Base-by-base conservation (phyloP, 2,113 vertebrate species). In the Ornithorhynchus anatinus region DNA sequence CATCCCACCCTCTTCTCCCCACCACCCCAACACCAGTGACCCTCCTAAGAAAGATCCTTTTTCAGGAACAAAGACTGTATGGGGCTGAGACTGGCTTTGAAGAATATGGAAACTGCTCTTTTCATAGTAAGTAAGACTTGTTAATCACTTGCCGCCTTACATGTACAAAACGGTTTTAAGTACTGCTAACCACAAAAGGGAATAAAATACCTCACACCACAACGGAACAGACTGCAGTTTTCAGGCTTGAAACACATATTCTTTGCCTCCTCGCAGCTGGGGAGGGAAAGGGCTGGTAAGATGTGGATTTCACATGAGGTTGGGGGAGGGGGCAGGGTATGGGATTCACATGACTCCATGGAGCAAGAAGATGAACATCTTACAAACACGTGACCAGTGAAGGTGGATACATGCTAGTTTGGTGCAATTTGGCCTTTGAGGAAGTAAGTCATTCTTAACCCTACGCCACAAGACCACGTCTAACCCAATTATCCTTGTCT, bases 121-220 rank as follows among this genome's bases (percentile, higher is more conserved):
- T 31, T 33, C 36, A 11, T 51, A 31, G 52, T 33, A 80, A 1
- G 47, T 15, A 31, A 7, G 27, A 65, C 38, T 45, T 86, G 83
- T 73, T 72, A 69, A 61, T 58, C 76, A 65, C 70, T 85, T 84
- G 75, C 82, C 79, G 86, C 44, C 64, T 69, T 42, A 75, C 25
- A 64, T 87, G 86, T 91, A 74, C 84, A 73, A 67, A 81, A 70
- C 9, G 69, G 75, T 80, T 89, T 77, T 50, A 64, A 81, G 69
- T 86, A 89, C 82, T 81, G 67, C 68, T 90, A 84, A 89, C 80
- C 54, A 39, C 81, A 75, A 90, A 92, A 90, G 87, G 89, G 90
- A 92, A 93, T 92, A 93, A 93, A 93, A 91, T 90, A 92, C 90
- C 89, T 92, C 91, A 89, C 66, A 58, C 19, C 54, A 69, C 63